Base-by-base conservation (phyloP, 2,113 vertebrate species). In the Bucco capensis region DNA sequence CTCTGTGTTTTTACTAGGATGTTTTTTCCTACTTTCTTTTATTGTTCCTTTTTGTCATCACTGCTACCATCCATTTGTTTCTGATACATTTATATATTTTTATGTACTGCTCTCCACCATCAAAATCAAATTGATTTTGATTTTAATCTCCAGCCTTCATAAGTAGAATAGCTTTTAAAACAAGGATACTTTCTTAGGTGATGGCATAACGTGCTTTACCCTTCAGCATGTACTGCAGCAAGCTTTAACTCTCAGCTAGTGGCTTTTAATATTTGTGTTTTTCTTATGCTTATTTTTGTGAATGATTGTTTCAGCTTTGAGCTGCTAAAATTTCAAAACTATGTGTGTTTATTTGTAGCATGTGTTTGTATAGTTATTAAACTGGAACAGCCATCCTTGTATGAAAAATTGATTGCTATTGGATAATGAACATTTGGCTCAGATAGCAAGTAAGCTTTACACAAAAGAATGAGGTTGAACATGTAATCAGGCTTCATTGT, bases 401-500 rank as follows among this genome's bases (percentile, higher is more conserved):
- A 66, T 89, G 46, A 88, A 91, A 82, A 95, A 92, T 54, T 83
- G 67, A 79, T 89, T 88, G 75, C 42, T 82, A 54, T 53, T 82
- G 79, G 75, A 22, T 87, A 85, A 77, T 76, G 78, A 89, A 70
- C 82, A n/a, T 73, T 94, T 94, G 85, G 71, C 91, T 91, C 67
- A 40, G 60, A 54, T 37, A 73, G 80, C 78, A 83, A 83, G 62
- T n/a, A 33, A 80, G 79, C 71, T 82, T 73, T 76, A 38, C 60
- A 87, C 84, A 91, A 69, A 89, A 87, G 61, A 88, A 69, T 30
- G 89, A 89, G 82, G 67, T 89, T 82, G 92, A 76, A 17, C 64
- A 46, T 90, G 81, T 83, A 89, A 86, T 92, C 81, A 93, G 84
- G n/a, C 75, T 62, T 56, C 65, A 82, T 89, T 93, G 83, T 84